Conservation (phyloP, 2,888 invertebrate species). For the Drosophila sordidula region DNA sequence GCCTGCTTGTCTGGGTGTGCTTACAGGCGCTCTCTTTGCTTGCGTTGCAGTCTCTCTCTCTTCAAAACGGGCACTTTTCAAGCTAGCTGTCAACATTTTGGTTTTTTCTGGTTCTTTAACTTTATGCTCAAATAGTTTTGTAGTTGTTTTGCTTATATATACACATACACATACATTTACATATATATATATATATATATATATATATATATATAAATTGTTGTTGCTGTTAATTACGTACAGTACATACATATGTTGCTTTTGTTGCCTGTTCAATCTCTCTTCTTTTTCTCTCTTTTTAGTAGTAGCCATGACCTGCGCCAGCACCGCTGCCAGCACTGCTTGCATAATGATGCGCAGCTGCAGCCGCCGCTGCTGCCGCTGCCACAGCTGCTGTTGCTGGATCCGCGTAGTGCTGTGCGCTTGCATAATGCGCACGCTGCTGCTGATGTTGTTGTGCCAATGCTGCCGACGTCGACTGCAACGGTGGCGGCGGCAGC, state of each 20-base stretch:
- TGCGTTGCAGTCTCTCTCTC: background rate
- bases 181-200: background rate
- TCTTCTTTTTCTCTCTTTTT: constrained; percentile 3
- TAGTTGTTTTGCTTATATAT: constrained; percentile 13
- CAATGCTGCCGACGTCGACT: constrained; percentile 34
- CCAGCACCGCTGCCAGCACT: constrained; percentile 32
- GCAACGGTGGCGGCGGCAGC: constrained; percentile 64
- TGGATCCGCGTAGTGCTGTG: constrained; percentile 41
- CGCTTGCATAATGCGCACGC: constrained; percentile 41
- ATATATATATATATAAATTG: constrained; percentile 4
- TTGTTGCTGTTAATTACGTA: constrained; percentile 9
- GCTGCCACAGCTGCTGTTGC: constrained; percentile 41
- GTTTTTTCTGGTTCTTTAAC: constrained; percentile 1
- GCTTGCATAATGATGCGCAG: constrained; percentile 54
- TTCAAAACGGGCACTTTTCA: background rate
- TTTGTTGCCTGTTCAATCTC: constrained; percentile 3
- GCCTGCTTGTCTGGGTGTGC: background rate
- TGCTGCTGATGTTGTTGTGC: constrained; percentile 42
- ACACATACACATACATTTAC: constrained; percentile 18
- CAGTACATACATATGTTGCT: constrained; percentile 28
- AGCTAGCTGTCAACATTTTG: constrained; percentile 7
- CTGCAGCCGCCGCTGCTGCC: constrained; percentile 43
- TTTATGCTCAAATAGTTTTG: constrained; percentile 16
- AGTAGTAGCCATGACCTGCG: constrained; percentile 64
- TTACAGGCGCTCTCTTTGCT: constrained; percentile 2